Evolutionary conservation across 2,113 vertebrate genomes (phyloP).

Genomic region (Centropus bengalensis): DNA sequence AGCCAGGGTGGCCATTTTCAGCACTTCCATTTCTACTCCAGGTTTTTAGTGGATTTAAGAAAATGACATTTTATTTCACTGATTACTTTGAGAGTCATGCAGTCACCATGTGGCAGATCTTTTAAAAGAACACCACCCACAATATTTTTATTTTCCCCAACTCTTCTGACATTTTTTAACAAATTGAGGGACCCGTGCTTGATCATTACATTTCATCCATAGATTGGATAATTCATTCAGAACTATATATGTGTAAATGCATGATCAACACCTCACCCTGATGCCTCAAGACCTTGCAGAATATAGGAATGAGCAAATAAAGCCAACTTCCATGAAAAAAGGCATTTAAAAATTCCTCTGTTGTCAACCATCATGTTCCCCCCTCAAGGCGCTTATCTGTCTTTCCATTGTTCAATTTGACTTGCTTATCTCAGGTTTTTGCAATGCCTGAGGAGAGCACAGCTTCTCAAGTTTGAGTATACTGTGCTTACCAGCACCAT

Average conservation of each 20-base stretch:
- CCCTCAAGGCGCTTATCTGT: not conserved
- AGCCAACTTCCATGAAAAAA: not conserved
- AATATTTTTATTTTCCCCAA: not conserved
- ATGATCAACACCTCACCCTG: not conserved
- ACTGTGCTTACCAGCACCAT: not conserved
- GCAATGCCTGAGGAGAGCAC: not conserved
- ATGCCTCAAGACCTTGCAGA: not conserved
- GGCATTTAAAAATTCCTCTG: not conserved
- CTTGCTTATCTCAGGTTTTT: not conserved
- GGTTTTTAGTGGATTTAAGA: not conserved
- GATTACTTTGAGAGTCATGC: not conserved
- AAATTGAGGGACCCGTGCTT: not conserved
- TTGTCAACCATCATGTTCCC: not conserved
- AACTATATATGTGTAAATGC: not conserved
- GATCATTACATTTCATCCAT: not conserved
- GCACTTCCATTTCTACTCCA: not conserved
- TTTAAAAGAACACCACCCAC: not conserved
- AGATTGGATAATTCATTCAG: not conserved
- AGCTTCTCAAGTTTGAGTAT: not conserved
- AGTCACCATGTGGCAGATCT: not conserved
- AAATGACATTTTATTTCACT: not conserved
- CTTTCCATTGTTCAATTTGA: not conserved
- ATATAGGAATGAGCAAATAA: not conserved
- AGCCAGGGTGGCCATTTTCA: not conserved
- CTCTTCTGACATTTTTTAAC: not conserved